Percentiles rank a stretch among this genome's conserved stretches.
phyloP scores from a whole-genome alignment of 37 sponge, comb jelly and placozoan species.

The Axinella damicornis region DNA sequence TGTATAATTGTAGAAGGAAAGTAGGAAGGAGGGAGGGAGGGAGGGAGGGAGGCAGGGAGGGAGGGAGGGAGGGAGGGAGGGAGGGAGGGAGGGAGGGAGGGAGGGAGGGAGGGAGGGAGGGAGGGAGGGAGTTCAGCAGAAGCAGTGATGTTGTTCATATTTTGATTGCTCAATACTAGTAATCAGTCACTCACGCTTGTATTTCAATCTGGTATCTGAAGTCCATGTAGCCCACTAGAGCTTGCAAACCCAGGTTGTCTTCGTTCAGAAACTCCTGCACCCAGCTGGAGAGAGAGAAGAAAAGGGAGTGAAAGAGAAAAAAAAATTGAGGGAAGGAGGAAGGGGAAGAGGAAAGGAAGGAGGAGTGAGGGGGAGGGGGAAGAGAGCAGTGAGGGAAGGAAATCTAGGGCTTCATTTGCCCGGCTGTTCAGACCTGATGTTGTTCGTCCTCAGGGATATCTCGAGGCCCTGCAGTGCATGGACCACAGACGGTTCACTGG shows the following conservation, averaged over 20 bases:
- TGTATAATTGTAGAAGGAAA: no score
- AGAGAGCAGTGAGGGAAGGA: not conserved
- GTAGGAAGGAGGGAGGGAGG: no score
- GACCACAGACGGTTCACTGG: conserved; percentile 37
- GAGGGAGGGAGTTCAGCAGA: not conserved
- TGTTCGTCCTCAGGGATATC: conserved; percentile 82
- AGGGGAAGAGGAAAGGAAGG: not conserved
- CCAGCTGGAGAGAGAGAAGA: conserved; percentile 50
- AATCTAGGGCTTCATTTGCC: not conserved
- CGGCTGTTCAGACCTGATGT: conserved; percentile 59
- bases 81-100: not conserved
- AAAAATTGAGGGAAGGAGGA: not conserved
- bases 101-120: not conserved
- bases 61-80: not conserved
- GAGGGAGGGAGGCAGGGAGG: not conserved
- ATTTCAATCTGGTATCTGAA: conserved; percentile 66
- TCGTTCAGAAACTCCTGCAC: conserved; percentile 80
- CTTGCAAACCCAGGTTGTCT: conserved; percentile 65
- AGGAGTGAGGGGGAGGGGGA: no score
- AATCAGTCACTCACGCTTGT: not conserved
- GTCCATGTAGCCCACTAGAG: conserved; percentile 72
- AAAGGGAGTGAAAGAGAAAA: not conserved
- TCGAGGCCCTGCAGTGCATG: conserved; percentile 62
- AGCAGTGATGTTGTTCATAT: no score
- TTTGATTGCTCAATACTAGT: no score